Evolutionary conservation across 1,140 invertebrate species (phyloP).

Genomic region (Hermatobates lingyangjiaoensis): DNA sequence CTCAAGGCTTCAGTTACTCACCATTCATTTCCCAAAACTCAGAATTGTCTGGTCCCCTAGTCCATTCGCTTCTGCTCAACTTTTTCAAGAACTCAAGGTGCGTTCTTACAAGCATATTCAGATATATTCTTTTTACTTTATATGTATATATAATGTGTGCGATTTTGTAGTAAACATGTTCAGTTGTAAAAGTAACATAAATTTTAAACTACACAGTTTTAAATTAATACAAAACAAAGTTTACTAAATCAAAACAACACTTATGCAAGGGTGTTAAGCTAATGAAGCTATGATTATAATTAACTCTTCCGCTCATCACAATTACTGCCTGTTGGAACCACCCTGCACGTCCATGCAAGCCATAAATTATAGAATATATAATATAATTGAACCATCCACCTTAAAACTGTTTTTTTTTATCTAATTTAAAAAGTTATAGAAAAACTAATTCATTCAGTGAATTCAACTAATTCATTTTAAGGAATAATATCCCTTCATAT

Average conservation of each 20-base stretch:
- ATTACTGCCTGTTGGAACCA: no score
- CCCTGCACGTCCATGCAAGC: no score
- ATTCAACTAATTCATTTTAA: no score
- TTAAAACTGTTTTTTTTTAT: no score
- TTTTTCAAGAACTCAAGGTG: constrained; percentile 77
- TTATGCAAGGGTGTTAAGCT: not conserved
- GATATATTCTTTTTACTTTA: constrained; percentile 1
- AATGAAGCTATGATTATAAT: no score
- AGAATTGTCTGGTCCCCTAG: constrained; percentile 88
- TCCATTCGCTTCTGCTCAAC: constrained; percentile 82
- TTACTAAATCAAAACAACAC: not conserved
- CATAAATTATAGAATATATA: no score
- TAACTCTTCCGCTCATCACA: no score
- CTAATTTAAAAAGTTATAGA: no score
- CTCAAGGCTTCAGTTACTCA: constrained; percentile 73
- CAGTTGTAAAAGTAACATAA: not conserved
- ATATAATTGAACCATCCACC: no score
- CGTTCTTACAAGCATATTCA: constrained; percentile 2
- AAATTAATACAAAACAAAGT: not conserved
- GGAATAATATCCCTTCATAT: no score
- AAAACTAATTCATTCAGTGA: no score
- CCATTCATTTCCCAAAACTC: constrained; percentile 82
- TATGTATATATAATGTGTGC: constrained; percentile 1
- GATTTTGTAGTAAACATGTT: not conserved
- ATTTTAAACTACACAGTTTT: not conserved